Percentiles rank a stretch among this genome's conserved stretches.
Conservation (phyloP, 1,140 invertebrate genomes). For the Mactra quadrangularis region DNA sequence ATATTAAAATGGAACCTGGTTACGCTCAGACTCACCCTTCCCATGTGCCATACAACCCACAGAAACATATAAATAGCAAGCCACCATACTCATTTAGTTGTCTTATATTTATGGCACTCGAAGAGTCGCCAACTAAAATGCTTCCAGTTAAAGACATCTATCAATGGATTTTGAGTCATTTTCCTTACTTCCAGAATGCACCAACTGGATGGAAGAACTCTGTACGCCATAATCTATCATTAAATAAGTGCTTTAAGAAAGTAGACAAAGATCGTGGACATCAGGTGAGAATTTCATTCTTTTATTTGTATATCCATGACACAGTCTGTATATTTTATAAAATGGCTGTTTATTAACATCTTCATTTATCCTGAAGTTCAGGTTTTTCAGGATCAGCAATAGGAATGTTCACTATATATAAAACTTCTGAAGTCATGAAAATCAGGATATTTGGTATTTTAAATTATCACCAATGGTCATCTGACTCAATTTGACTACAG, state of each 20-base stretch:
- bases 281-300: slow-evolving; percentile 88
- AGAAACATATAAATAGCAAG: slow-evolving; percentile 93
- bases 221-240: slow-evolving; percentile 86
- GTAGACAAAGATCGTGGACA: slow-evolving; percentile 84
- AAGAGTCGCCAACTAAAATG: slow-evolving; percentile 94
- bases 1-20: slow-evolving; percentile 62
- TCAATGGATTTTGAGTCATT: slow-evolving; percentile 83
- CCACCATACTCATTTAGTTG: slow-evolving; percentile 98
- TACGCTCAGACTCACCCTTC: slow-evolving; percentile 76
- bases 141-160: slow-evolving; percentile 91
- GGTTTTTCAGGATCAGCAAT: no score
- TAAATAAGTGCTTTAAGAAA: slow-evolving; percentile 86
- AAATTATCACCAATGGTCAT: no score
- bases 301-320: no score
- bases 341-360: no score
- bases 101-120: slow-evolving; percentile 98
- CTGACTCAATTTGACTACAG: no score
- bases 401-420: no score
- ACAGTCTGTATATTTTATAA: no score
- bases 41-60: slow-evolving; percentile 83
- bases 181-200: slow-evolving; percentile 84
- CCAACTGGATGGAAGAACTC: slow-evolving; percentile 86
- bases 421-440: no score
- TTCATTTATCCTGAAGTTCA: no score
- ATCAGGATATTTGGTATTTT: no score